A percentile compares a stretch with the other conserved stretches of the same genome.
These are phyloP conservation scores for Salarias fasciatus DNA, from an alignment of 2,797 vertebrate species.

Conservation along the genomic window DNA sequence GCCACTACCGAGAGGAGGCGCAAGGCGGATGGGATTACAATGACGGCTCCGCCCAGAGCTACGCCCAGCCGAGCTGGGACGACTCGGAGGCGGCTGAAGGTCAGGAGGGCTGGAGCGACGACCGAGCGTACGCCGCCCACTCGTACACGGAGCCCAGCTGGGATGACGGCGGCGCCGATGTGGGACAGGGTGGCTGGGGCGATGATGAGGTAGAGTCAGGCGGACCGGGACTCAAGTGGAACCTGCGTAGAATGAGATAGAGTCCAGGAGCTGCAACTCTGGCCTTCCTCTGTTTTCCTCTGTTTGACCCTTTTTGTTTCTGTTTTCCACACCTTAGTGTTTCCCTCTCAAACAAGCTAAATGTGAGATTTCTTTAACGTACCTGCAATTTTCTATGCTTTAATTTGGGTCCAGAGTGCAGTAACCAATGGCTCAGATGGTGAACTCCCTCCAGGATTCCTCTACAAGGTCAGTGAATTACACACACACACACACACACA, in stretches of 20 bases:
- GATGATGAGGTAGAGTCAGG: conserved; percentile 54
- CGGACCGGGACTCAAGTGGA: too few species aligned
- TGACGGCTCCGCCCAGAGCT: not conserved
- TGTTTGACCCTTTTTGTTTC: too few species aligned
- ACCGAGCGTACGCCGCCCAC: too few species aligned
- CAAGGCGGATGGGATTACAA: too few species aligned
- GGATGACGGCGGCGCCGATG: conserved; percentile 31
- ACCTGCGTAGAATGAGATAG: not conserved
- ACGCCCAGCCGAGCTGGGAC: conserved; percentile 49
- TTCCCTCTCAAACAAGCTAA: too few species aligned
- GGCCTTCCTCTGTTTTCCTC: not conserved
- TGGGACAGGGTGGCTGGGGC: conserved; percentile 60
- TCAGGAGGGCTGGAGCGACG: conserved; percentile 32
- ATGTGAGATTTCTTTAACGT: not conserved
- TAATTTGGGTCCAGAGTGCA: conserved; percentile 74
- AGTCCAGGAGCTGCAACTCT: conserved; percentile 4
- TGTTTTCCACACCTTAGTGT: not conserved
- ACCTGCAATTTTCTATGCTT: not conserved
- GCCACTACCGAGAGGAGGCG: conserved; percentile 22
- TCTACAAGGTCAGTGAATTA: conserved; percentile 87
- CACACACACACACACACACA: not conserved
- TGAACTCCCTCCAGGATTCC: conserved; percentile 90
- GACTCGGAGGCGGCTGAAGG: not conserved
- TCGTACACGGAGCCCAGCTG: conserved; percentile 58
- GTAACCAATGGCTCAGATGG: conserved; percentile 87